Base-by-base conservation (phyloP, 2,888 invertebrate species). In the Drosophila kokeensis region DNA sequence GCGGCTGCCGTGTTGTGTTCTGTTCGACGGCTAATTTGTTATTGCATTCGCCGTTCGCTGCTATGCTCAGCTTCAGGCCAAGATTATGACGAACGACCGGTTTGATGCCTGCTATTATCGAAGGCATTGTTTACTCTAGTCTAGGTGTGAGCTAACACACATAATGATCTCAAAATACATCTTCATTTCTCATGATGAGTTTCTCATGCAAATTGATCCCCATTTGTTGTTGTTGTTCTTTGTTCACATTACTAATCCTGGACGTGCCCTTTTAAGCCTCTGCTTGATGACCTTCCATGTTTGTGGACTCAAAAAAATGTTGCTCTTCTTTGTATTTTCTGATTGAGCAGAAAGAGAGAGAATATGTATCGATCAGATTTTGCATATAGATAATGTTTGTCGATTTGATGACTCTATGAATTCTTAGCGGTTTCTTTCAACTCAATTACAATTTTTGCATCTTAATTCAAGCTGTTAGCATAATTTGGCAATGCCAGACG, bases 1-100 rank as follows among this genome's bases (percentile, higher is more conserved):
- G 21, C 34, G 24, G 21, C 34, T 50, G 34, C 38, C 45, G 52
- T 49, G 81, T 38, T 87, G 76, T 86, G 73, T 86, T 90, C 87
- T 83, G 54, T 8, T 55, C 85, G 54, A 67, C 88, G 82, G 36
- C 69, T 45, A 42, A 52, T 45, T 68, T 63, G 65, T 69, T 82
- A 84, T 75, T 87, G 87, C 65, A 69, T 24, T 49, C 53, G 68
- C 50, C 24, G 11, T 62, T 70, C 59, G 75, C 59, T 72, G 76
- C 66, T 65, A 54, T 63, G 59, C 42, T 38, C 65, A 38, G 34
- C 57, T 36, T 49, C 50, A 66, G 66, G 50, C 57, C 38, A 50
- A 59, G 62, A 38, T 21, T 55, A 40, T 34, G 53, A 69, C 68
- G 48, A 50, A 27, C 76, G 77, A 77, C 77, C 77, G 77, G 77